Evolutionary conservation across 2,888 invertebrate species (phyloP).

Genomic region (Drosophila austrosaltans): DNA sequence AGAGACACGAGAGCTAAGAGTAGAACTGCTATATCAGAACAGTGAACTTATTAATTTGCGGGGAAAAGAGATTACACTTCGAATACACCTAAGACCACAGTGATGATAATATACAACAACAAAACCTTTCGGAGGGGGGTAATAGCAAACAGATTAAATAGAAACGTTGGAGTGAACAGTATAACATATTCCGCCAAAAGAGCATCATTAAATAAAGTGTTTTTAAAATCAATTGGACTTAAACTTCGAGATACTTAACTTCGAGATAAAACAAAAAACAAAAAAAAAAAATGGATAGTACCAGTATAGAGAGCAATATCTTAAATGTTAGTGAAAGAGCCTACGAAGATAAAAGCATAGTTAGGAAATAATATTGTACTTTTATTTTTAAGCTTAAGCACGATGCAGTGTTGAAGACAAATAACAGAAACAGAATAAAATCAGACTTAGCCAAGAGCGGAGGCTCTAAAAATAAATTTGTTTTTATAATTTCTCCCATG

Average conservation of each 20-base stretch:
- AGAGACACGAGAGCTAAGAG: constrained; percentile 3
- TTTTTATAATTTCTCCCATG: no score
- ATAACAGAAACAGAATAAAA: no score
- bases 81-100: not conserved
- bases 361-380: not conserved
- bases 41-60: not conserved
- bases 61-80: no score
- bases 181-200: not conserved
- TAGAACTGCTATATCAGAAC: constrained; percentile 4
- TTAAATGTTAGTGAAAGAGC: not conserved
- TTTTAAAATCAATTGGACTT: not conserved
- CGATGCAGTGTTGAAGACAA: no score
- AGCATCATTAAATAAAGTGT: not conserved
- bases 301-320: not conserved
- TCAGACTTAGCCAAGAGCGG: no score
- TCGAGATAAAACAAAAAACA: not conserved
- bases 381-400: no score
- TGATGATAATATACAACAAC: not conserved
- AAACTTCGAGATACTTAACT: not conserved
- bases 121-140: not conserved
- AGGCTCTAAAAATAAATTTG: no score
- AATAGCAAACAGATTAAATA: not conserved
- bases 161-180: no score
- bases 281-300: no score
- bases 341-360: not conserved